A percentile compares a stretch with the other conserved stretches of the same genome.
phyloP scores from a whole-genome alignment of 2,888 invertebrate species.

The Nysson spinosus region DNA sequence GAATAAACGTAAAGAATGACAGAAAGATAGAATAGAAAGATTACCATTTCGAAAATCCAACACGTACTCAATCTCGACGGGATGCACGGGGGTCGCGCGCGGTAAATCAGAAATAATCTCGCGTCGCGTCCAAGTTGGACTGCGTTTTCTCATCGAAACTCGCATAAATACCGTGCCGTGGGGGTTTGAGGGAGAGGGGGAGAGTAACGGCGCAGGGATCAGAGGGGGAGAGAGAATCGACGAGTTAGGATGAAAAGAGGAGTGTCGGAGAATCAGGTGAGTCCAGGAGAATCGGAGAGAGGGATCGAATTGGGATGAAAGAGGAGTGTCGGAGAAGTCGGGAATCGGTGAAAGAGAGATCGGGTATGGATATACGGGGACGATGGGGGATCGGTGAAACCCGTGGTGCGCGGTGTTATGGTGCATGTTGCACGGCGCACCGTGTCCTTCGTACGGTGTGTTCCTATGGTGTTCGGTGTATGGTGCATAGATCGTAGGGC shows the following conservation, averaged over 20 bases:
- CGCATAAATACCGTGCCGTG: conserved; percentile 73
- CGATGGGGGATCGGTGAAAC: too few relatives aligned
- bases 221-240: not conserved
- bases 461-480: conserved; percentile 5
- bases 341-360: too few relatives aligned
- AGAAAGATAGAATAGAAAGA: not conserved
- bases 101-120: conserved; percentile 78
- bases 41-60: conserved; percentile 57
- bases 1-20: not conserved
- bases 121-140: conserved; percentile 68
- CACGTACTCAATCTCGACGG: conserved; percentile 45
- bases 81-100: conserved; percentile 57
- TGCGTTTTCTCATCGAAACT: conserved; percentile 75
- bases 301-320: too few relatives aligned
- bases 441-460: conserved; percentile 22
- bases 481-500: conserved; percentile 4
- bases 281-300: too few relatives aligned
- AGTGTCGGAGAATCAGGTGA: too few relatives aligned
- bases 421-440: conserved; percentile 11
- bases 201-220: too few relatives aligned
- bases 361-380: too few relatives aligned
- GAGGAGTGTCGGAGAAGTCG: too few relatives aligned
- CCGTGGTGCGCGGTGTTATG: too few relatives aligned
- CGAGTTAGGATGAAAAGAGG: too few relatives aligned
- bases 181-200: conserved; percentile 5